These are phyloP conservation scores for Mystacides longicornis DNA, from an alignment of 2,888 invertebrate genomes.

Conservation along the genomic window DNA sequence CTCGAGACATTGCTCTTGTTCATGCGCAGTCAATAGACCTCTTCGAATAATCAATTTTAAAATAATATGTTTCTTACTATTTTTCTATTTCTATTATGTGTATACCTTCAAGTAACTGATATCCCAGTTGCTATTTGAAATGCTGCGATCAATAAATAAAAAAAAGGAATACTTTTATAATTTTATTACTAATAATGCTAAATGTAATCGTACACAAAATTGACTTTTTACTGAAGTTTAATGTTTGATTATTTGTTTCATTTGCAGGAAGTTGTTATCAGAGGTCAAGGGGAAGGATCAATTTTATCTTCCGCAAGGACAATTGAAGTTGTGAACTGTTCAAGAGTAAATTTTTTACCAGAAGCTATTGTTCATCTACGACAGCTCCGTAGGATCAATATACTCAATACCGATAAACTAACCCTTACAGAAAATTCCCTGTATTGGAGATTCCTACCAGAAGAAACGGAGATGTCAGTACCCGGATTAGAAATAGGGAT, in stretches of 20 bases:
- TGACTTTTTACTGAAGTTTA: too few species aligned
- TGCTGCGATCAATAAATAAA: too few species aligned
- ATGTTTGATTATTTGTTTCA: slow-evolving; percentile 11
- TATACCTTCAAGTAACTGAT: too few species aligned
- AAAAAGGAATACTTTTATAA: too few species aligned
- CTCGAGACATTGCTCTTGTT: too few species aligned
- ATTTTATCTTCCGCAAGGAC: slow-evolving; percentile 47
- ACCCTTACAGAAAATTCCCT: slow-evolving; percentile 55
- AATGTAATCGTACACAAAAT: too few species aligned
- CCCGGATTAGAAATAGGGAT: slow-evolving; percentile 44
- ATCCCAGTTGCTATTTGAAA: too few species aligned
- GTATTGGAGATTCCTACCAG: slow-evolving; percentile 46
- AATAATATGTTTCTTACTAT: too few species aligned
- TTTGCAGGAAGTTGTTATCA: slow-evolving; percentile 52
- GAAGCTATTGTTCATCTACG: slow-evolving; percentile 54
- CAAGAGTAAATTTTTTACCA: slow-evolving; percentile 49
- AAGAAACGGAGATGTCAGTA: slow-evolving; percentile 32
- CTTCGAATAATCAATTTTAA: too few species aligned
- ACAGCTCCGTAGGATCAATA: slow-evolving; percentile 54
- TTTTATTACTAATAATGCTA: too few species aligned
- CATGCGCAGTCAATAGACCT: too few species aligned
- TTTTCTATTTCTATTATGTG: too few species aligned
- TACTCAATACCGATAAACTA: slow-evolving; percentile 56
- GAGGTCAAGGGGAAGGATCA: slow-evolving; percentile 45
- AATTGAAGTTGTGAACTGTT: slow-evolving; percentile 62